phyloP scores from a whole-genome alignment of 2,888 invertebrate genomes.

The Nebria salina region DNA sequence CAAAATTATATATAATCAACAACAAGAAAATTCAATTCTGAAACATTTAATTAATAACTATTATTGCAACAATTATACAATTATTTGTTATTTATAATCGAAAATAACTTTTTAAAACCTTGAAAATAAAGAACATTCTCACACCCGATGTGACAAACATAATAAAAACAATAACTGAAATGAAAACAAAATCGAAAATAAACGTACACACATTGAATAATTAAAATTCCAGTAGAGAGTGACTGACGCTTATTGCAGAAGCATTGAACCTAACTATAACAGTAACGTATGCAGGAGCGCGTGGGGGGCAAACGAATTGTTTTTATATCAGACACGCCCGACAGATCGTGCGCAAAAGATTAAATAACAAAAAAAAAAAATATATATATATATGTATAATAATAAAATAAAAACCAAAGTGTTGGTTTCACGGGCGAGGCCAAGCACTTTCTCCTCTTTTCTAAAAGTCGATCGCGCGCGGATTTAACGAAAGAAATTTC shows the following conservation, averaged over 20 bases:
- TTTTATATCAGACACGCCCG: neutral
- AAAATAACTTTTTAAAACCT: neutral
- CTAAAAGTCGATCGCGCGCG: conserved; percentile 17
- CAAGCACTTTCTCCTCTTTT: conserved; percentile 36
- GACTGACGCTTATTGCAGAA: neutral
- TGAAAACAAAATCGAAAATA: neutral
- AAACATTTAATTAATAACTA: neutral
- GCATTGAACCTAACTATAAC: conserved; percentile 1
- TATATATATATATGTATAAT: no score
- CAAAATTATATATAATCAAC: neutral
- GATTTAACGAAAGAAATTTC: neutral
- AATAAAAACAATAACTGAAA: neutral
- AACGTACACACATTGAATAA: neutral
- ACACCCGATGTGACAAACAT: neutral
- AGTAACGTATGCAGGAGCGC: neutral
- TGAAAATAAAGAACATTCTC: neutral
- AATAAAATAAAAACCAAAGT: conserved; percentile 37
- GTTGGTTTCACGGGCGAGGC: conserved; percentile 42
- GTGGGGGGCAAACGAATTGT: neutral
- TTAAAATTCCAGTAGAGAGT: neutral
- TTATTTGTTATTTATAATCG: neutral
- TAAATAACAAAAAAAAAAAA: neutral
- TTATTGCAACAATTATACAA: neutral
- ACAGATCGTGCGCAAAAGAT: neutral
- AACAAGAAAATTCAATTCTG: neutral